These are phyloP conservation scores for Zhuqinia jingwanae DNA, from an alignment of 2,888 invertebrate genomes.

Conservation along the genomic window DNA sequence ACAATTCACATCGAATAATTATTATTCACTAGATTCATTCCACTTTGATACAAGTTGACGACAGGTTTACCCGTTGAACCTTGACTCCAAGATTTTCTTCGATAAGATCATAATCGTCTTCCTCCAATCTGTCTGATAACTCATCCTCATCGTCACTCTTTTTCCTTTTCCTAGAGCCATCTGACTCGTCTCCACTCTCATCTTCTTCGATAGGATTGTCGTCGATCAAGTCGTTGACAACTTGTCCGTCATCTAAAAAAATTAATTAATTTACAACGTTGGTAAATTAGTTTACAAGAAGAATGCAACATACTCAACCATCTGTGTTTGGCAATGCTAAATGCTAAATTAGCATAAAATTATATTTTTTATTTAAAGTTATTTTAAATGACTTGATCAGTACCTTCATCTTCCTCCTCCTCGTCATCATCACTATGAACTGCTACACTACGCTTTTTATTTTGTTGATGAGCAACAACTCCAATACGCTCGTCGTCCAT, in stretches of 20 bases:
- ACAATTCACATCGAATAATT: no score
- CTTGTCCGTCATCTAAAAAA: conserved; percentile 93
- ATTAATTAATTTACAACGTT: background rate
- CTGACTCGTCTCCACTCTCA: conserved; percentile 88
- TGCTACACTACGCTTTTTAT: conserved; percentile 90
- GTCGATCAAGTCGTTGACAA: conserved; percentile 96
- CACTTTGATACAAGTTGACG: no score
- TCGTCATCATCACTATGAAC: conserved; percentile 95
- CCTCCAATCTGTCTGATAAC: conserved; percentile 94
- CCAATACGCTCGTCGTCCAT: conserved; percentile 82
- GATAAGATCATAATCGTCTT: conserved; percentile 98
- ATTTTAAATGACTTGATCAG: no score
- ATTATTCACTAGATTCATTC: no score
- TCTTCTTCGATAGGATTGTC: conserved; percentile 95
- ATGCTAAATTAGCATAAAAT: no score
- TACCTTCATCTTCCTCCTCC: conserved; percentile 86
- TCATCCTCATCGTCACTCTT: conserved; percentile 90
- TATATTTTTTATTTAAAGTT: no score
- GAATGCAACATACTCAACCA: background rate
- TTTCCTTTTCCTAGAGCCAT: conserved; percentile 85
- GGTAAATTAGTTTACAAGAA: background rate
- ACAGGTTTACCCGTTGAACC: conserved; percentile 88
- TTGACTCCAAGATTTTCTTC: conserved; percentile 99
- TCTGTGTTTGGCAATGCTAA: no score
- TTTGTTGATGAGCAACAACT: conserved; percentile 84